Base-by-base conservation (phyloP, 1,140 invertebrate genomes). In the Drosophila nannoptera region DNA sequence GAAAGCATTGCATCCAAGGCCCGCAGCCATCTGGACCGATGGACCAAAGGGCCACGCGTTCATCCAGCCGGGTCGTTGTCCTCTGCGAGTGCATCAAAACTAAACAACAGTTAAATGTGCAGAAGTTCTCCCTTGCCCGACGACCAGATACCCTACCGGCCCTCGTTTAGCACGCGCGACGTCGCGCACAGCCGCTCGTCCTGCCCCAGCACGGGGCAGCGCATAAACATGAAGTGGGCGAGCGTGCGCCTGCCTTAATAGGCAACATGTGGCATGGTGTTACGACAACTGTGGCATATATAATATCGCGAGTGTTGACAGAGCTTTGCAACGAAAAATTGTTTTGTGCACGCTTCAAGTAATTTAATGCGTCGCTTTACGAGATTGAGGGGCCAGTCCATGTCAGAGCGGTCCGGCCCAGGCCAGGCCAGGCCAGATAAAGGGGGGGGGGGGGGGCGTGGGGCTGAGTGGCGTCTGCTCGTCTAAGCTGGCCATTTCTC, bases 231-330 rank as follows among this genome's bases (percentile, higher is more conserved):
- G 16, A 11, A 7, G 7, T 9, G 29, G 43, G 45, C 65, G 78
- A 81, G 56, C 78, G 78, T 81, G 78, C 65, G 70, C 42, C 46
- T 55, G 74, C 78, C 58, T 81, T 82, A 81, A 81, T 82, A 82
- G 59, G 67, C 61, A 68, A 58, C 67, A 74, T 53, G 68, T 53
- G 71, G 52, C 66, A 81, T 48, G 55, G 64, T 72, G 62, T 49
- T 46, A 62, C 72, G 69, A 59, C 76, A 81, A 80, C 58, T 73
- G 62, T 80, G 69, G 65, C 70, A 55, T 54, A 62, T 56, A 73
- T 61, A 38, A 61, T 73, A 43, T 80, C 43, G 33, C n/a, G 54
- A 56, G 63, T 54, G 40, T 68, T 83, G 61, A 68, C 58, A 73
- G 63, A 63, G 55, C 40, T 38, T 38, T 36, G 55, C 32, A 63